These are phyloP conservation scores for Odontophorus gujanensis DNA, from an alignment of 2,113 vertebrate genomes.

Conservation along the genomic window DNA sequence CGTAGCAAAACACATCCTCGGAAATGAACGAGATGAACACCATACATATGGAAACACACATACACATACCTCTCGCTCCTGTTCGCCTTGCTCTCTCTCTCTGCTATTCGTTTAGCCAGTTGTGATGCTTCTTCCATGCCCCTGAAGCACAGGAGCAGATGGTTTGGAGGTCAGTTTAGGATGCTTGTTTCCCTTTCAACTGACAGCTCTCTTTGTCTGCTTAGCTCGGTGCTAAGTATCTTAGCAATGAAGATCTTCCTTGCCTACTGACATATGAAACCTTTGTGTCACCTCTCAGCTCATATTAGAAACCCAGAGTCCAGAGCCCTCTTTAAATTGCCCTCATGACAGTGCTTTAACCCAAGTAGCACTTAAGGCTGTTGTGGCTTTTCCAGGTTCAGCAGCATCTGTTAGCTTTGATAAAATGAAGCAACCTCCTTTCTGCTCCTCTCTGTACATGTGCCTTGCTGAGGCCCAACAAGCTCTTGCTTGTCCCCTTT, in stretches of 20 bases:
- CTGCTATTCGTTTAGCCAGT: not conserved
- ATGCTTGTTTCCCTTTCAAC: not conserved
- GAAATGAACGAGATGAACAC: not conserved
- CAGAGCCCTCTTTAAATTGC: conserved; percentile 11
- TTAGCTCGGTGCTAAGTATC: not conserved
- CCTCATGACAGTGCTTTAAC: conserved; percentile 14
- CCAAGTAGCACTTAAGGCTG: conserved; percentile 8
- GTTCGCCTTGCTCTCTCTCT: not conserved
- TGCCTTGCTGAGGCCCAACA: not conserved
- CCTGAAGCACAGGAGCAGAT: conserved; percentile 7
- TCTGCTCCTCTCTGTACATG: not conserved
- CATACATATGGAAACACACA: rapidly evolving
- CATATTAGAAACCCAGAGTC: conserved; percentile 9
- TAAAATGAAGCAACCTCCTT: not conserved
- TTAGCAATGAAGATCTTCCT: conserved; percentile 1
- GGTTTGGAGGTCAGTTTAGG: not conserved
- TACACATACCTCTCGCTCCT: not conserved
- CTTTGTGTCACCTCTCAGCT: not conserved
- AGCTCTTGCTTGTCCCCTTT: not conserved
- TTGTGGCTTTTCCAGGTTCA: not conserved
- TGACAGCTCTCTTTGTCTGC: not conserved
- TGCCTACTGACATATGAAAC: not conserved
- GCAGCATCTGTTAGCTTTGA: not conserved
- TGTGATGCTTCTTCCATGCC: not conserved
- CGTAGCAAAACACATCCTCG: not conserved